Evolutionary conservation across 35 echinoderm and acorn worm genomes (phyloP).

Genomic region (Lytechinus pictus): DNA sequence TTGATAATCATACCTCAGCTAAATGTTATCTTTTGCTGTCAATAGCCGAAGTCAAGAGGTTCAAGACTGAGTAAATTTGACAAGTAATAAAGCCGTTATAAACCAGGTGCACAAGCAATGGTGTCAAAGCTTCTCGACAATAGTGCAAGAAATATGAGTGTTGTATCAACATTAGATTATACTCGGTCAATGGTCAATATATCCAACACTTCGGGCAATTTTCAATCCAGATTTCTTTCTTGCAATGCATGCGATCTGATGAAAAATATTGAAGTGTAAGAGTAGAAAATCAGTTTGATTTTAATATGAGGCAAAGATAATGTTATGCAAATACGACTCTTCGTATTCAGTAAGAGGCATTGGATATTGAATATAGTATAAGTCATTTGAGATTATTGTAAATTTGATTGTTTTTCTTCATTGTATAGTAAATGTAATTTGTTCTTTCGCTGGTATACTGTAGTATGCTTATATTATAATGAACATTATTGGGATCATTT

Average conservation of each 20-base stretch:
- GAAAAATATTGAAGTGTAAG: not conserved
- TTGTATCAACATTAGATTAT: not conserved
- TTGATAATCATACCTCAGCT: not conserved
- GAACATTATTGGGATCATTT: no score
- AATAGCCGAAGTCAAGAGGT: not conserved
- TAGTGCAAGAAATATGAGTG: constrained; percentile 28
- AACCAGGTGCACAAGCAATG: not conserved
- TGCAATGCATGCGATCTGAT: not conserved
- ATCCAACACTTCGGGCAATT: not conserved
- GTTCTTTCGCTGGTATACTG: no score
- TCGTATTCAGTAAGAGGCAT: no score
- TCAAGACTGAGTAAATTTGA: constrained; percentile 21
- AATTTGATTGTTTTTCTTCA: no score
- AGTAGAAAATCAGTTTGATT: not conserved
- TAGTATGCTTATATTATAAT: no score
- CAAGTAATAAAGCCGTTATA: not conserved
- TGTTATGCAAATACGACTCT: no score
- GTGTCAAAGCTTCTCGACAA: not conserved
- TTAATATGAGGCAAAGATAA: not conserved
- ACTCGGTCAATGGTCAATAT: not conserved
- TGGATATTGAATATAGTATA: no score
- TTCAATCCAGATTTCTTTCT: not conserved
- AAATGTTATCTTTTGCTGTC: not conserved
- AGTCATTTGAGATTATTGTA: no score
- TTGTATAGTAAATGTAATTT: no score